A percentile compares a stretch with the other conserved stretches of the same genome.
phyloP scores from a whole-genome alignment of 2,888 invertebrate genomes.

The Strigamia maritima region DNA sequence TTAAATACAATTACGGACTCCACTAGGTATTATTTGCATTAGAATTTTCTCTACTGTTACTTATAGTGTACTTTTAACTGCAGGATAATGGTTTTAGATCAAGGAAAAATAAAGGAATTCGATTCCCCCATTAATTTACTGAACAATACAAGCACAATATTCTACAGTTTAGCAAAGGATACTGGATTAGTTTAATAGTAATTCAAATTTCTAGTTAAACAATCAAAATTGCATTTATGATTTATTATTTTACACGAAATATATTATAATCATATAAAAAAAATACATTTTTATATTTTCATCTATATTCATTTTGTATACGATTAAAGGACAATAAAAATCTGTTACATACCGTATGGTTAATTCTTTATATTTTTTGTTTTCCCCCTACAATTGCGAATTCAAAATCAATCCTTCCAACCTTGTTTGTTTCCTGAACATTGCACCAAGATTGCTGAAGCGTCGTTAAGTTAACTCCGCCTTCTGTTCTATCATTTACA shows the following conservation, averaged over 20 bases:
- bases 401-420: neutral
- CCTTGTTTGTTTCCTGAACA: neutral
- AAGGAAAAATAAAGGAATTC: neutral
- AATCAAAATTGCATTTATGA: no score
- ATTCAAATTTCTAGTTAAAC: no score
- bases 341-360: no score
- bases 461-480: neutral
- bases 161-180: neutral
- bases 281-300: no score
- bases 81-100: neutral
- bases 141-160: neutral
- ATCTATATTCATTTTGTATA: no score
- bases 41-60: neutral
- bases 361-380: no score
- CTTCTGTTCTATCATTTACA: neutral
- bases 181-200: neutral
- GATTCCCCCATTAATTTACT: neutral
- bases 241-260: no score
- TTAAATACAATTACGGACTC: conserved; percentile 83
- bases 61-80: no score
- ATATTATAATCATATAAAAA: no score
- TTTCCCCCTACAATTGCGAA: neutral
- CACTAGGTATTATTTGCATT: neutral
- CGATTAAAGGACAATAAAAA: no score
- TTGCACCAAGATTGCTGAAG: neutral